These are phyloP conservation scores for Dusona sp. DNA, from an alignment of 2,888 invertebrate species.

Conservation along the genomic window DNA sequence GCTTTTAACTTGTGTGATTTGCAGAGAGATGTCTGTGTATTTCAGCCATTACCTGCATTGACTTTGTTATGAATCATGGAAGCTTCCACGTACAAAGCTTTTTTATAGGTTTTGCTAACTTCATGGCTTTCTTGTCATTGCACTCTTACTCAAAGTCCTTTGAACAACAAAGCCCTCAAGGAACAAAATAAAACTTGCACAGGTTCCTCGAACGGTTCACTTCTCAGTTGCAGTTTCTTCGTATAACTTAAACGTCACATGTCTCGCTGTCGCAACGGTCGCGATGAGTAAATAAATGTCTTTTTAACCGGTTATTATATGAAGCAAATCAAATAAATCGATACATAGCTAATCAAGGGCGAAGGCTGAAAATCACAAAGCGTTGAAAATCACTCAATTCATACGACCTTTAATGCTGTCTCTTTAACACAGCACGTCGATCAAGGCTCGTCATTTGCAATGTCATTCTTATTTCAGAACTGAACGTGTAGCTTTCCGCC, in stretches of 20 bases:
- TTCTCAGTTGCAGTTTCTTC: background rate
- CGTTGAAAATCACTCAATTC: background rate
- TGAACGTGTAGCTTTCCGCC: background rate
- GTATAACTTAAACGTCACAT: background rate
- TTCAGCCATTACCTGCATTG: constrained; percentile 1
- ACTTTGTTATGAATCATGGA: constrained; percentile 32
- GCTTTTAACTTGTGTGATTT: constrained; percentile 58
- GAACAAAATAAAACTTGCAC: background rate
- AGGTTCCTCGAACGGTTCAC: background rate
- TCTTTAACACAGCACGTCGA: background rate
- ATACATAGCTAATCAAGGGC: background rate
- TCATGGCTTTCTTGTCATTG: background rate
- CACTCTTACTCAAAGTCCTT: background rate
- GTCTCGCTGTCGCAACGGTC: background rate
- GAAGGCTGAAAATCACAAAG: background rate
- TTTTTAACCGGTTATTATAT: background rate
- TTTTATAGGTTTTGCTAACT: background rate
- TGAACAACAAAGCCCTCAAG: background rate
- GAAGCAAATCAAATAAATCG: background rate
- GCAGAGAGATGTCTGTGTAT: background rate
- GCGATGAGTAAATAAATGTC: background rate
- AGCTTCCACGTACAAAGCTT: background rate
- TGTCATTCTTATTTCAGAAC: background rate
- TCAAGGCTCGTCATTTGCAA: background rate
- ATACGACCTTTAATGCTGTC: background rate